Base-by-base conservation (phyloP, 2,888 invertebrate genomes). In the Calephelis perditalis region DNA sequence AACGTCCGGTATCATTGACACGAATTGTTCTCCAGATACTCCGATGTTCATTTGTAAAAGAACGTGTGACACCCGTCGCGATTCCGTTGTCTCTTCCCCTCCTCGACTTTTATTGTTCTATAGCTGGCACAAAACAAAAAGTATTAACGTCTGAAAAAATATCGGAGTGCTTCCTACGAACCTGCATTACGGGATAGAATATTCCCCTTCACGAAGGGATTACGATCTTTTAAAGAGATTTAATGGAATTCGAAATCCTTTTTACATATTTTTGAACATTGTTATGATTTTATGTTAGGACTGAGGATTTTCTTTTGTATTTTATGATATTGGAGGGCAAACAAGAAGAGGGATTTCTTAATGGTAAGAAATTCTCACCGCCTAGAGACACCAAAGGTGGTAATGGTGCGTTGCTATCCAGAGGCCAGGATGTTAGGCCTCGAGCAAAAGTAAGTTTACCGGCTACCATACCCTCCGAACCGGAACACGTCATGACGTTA, bases 11-110 rank as follows among this genome's bases (percentile, higher is more conserved):
- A 73, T 69, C 71, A 63, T 63, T 66, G 65, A 64, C 75, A 70
- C 64, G 70, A 67, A 75, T 75, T 77, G 78, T 78, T 71, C 65
- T 70, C 59, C 69, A 62, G 68, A 26, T 26, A 26, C 26, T 26
- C 26, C 70, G 67, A 69, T 71, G 75, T 75, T 74, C 76, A 74
- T 74, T 78, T 73, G 71, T 65, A 60, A 64, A 65, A 67, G 70
- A 71, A 77, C 75, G 73, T 71, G 70, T 67, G 71, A 70, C 64
- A 57, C 60, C 63, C 60, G 67, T 71, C 68, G 72, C 66, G 65
- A 70, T 72, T 69, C 73, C 63, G 67, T 73, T 72, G 72, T 71
- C 70, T 73, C 69, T 57, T 57, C 58, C 67, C 66, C 66, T 58
- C 59, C 58, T 15, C 60, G 67, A 67, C 67, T 67, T 62, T 65